Evolutionary conservation across 2,797 vertebrate species (phyloP).

Genomic region (Eulemur albifrons): DNA sequence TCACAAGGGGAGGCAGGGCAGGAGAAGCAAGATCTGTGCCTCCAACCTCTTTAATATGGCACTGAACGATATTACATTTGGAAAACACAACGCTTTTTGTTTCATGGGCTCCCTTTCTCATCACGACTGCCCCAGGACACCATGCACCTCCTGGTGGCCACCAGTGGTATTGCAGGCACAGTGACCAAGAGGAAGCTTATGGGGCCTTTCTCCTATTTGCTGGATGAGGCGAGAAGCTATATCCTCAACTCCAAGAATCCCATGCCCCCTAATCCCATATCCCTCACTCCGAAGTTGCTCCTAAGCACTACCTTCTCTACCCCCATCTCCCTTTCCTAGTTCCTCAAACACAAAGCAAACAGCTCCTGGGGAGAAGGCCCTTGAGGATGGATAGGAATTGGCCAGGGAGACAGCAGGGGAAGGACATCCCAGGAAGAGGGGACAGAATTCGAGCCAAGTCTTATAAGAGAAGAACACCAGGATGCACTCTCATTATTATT

Average conservation of each 20-base stretch:
- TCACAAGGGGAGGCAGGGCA: background rate
- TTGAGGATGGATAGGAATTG: background rate
- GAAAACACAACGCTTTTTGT: background rate
- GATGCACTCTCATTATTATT: background rate
- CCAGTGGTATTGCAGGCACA: background rate
- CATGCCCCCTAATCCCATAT: background rate
- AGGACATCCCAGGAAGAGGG: background rate
- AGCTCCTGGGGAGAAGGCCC: too few species aligned
- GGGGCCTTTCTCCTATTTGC: background rate
- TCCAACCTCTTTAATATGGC: background rate
- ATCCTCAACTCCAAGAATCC: background rate
- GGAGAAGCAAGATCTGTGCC: background rate
- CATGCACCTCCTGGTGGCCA: background rate
- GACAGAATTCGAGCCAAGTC: background rate
- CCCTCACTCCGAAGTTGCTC: background rate
- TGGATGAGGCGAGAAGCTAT: background rate
- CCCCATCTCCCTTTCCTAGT: background rate
- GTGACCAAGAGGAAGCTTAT: accelerated
- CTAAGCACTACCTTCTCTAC: background rate
- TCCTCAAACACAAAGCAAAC: background rate
- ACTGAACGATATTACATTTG: background rate
- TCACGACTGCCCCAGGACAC: background rate
- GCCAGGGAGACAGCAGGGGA: background rate
- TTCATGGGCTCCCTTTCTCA: background rate
- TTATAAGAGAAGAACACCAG: background rate